Percentiles rank a stretch among this genome's conserved stretches.
phyloP scores from a whole-genome alignment of 2,888 invertebrate species.

The Taphrorychus bicolor region DNA sequence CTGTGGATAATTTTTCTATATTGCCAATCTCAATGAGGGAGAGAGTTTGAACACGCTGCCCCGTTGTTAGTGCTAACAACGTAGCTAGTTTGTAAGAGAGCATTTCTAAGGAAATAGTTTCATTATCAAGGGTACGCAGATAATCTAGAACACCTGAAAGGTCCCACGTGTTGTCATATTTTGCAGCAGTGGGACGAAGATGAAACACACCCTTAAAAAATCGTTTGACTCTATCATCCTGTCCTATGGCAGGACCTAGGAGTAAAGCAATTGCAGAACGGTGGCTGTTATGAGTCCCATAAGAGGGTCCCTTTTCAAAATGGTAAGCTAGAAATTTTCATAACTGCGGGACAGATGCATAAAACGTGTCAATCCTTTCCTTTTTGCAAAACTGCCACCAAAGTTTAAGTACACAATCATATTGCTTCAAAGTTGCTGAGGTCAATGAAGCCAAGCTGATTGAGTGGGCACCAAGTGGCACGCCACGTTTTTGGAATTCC shows the following conservation, averaged over 20 bases:
- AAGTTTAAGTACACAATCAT: conserved; percentile 23
- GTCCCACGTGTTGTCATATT: conserved; percentile 36
- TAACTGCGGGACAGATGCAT: conserved; percentile 9
- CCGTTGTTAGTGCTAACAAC: conserved; percentile 27
- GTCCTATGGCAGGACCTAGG: conserved; percentile 20
- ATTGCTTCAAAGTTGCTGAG: conserved; percentile 22
- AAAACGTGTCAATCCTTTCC: conserved; percentile 12
- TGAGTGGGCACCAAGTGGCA: conserved; percentile 16
- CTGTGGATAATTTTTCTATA: conserved; percentile 10
- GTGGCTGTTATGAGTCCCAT: conserved; percentile 37
- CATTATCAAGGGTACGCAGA: conserved; percentile 6
- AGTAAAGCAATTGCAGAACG: conserved; percentile 36
- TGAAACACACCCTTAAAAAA: conserved; percentile 41
- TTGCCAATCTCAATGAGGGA: conserved; percentile 16
- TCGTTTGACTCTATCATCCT: conserved; percentile 30
- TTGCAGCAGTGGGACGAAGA: conserved; percentile 31
- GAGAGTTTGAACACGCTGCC: conserved; percentile 16
- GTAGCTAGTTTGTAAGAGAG: conserved; percentile 22
- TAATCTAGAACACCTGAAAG: conserved; percentile 30
- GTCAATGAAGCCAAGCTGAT: conserved; percentile 32
- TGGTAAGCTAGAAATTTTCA: conserved; percentile 23
- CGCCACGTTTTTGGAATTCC: conserved; percentile 16
- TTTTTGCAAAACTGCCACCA: conserved; percentile 27
- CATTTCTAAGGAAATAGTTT: conserved; percentile 12
- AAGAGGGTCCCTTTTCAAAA: conserved; percentile 33